A percentile compares a stretch with the other conserved stretches of the same genome.
phyloP scores from a whole-genome alignment of 2,113 vertebrate species.

The Equus przewalskii region DNA sequence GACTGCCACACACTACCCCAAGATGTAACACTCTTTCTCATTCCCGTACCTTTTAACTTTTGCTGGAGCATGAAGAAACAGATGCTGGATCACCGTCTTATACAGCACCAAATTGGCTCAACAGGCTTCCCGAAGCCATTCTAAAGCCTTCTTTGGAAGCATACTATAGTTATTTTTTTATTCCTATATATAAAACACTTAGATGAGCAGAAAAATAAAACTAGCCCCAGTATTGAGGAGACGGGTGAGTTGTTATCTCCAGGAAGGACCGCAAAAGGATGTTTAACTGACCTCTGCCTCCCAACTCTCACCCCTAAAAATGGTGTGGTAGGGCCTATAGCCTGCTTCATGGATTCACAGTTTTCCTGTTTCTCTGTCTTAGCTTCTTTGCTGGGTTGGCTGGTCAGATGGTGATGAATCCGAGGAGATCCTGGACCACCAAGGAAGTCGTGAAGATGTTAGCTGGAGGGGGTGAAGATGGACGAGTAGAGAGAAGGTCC shows the following conservation, averaged over 20 bases:
- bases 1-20: background rate
- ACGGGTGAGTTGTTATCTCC: background rate
- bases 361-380: background rate
- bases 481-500: fast-evolving
- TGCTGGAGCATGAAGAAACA: background rate
- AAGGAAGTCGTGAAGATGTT: background rate
- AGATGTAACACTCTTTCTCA: background rate
- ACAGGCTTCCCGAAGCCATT: background rate
- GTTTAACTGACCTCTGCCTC: too few species aligned
- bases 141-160: background rate
- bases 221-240: too few species aligned
- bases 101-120: background rate
- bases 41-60: background rate
- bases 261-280: background rate
- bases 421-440: background rate
- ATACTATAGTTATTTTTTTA: background rate
- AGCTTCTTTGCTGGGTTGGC: background rate
- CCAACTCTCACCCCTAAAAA: too few species aligned
- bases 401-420: too few species aligned
- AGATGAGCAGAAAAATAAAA: background rate
- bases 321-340: fast-evolving
- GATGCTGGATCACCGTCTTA: background rate
- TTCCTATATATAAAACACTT: background rate
- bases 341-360: background rate
- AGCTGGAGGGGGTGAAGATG: background rate